phyloP scores from a whole-genome alignment of 2,888 invertebrate genomes.

The Drosophila melanosoma region DNA sequence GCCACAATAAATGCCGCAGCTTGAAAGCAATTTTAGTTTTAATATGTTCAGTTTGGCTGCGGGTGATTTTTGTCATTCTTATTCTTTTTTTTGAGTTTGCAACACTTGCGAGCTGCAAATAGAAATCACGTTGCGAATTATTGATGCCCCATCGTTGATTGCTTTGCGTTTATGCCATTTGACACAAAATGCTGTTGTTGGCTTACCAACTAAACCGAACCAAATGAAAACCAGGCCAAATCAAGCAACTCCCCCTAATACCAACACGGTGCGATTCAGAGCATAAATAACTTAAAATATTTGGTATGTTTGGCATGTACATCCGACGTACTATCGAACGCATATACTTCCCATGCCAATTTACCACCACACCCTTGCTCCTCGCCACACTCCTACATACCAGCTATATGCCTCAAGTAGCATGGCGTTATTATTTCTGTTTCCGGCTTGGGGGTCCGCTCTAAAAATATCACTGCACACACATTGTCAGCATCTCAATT shows the following conservation, averaged over 20 bases:
- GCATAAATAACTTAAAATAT: slow-evolving; percentile 74
- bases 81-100: not conserved
- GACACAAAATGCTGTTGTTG: slow-evolving; percentile 61
- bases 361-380: not conserved
- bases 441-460: slow-evolving; percentile 17
- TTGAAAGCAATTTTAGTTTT: slow-evolving; percentile 72
- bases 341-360: slow-evolving; percentile 18
- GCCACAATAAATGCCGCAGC: slow-evolving; percentile 44
- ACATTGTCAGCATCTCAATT: slow-evolving; percentile 79
- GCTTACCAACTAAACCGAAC: slow-evolving; percentile 28
- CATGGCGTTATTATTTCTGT: slow-evolving; percentile 55
- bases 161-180: slow-evolving; percentile 77
- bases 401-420: slow-evolving; percentile 9
- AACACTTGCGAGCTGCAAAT: slow-evolving; percentile 20
- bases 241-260: slow-evolving; percentile 10
- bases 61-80: not conserved
- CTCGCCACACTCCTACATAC: not conserved
- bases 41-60: slow-evolving; percentile 55
- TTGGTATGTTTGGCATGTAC: slow-evolving; percentile 75
- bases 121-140: slow-evolving; percentile 73
- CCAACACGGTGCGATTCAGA: slow-evolving; percentile 38
- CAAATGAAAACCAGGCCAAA: slow-evolving; percentile 13
- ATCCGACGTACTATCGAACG: slow-evolving; percentile 16
- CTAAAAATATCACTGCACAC: slow-evolving; percentile 62
- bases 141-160: slow-evolving; percentile 76